These are phyloP conservation scores for Pygoscelis adeliae DNA, from an alignment of 2,113 vertebrate genomes.

Conservation along the genomic window DNA sequence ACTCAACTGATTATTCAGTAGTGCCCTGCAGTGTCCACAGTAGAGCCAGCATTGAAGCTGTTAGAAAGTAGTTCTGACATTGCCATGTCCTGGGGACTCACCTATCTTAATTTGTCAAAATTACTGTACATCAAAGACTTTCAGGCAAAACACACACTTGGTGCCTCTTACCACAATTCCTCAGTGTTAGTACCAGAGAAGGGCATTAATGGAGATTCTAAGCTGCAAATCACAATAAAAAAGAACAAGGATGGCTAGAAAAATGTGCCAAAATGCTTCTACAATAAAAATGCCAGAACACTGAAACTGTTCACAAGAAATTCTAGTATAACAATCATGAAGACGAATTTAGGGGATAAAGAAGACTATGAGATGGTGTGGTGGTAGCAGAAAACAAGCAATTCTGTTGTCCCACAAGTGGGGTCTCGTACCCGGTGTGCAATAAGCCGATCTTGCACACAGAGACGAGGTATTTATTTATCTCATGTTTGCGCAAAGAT, in stretches of 20 bases:
- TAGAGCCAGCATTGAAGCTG: neutral
- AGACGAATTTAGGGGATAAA: neutral
- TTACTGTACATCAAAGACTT: neutral
- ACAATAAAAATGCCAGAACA: neutral
- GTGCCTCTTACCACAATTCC: neutral
- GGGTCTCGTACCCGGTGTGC: no score
- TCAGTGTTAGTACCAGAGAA: neutral
- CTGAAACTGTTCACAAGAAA: neutral
- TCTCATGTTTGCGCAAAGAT: no score
- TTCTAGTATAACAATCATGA: neutral
- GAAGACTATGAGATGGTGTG: fast-evolving
- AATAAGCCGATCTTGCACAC: no score
- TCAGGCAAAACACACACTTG: neutral
- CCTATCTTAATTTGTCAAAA: neutral
- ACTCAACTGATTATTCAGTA: neutral
- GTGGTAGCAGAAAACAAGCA: neutral
- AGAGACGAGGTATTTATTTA: no score
- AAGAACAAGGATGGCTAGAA: neutral
- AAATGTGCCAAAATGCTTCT: neutral
- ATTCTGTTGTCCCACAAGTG: no score
- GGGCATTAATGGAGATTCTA: neutral
- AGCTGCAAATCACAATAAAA: neutral
- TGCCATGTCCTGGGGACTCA: neutral
- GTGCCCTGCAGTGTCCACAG: neutral
- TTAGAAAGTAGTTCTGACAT: neutral